Evolutionary conservation across 2,113 vertebrate genomes (phyloP).

Genomic region (Glaucidium brasilianum): DNA sequence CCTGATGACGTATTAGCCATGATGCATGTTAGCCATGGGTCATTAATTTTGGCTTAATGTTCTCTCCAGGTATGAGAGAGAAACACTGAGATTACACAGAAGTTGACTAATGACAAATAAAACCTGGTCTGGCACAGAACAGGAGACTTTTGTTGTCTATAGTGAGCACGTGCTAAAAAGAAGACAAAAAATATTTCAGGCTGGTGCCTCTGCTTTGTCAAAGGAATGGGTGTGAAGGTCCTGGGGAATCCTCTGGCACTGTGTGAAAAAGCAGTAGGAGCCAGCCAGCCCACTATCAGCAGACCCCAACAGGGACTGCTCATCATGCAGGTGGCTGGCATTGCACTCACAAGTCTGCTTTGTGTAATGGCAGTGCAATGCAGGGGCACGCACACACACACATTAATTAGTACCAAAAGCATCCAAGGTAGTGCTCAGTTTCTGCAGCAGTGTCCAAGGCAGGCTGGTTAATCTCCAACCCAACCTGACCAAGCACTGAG

Average conservation of each 20-base stretch:
- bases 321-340: not conserved
- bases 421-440: not conserved
- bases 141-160: not conserved
- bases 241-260: not conserved
- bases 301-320: not conserved
- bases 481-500: not conserved
- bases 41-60: conserved; percentile 35
- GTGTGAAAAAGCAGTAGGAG: not conserved
- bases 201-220: not conserved
- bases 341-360: not conserved
- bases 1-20: not conserved
- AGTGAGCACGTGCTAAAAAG: not conserved
- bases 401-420: not conserved
- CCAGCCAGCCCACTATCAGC: not conserved
- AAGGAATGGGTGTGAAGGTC: not conserved
- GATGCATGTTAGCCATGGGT: conserved; percentile 8
- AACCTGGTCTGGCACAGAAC: not conserved
- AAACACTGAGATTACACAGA: not conserved
- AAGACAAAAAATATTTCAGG: not conserved
- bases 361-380: not conserved
- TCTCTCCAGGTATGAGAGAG: conserved; percentile 29
- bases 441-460: not conserved
- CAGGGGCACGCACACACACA: not conserved
- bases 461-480: not conserved
- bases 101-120: not conserved